These are phyloP conservation scores for Agriopis marginaria DNA, from an alignment of 2,888 invertebrate species.

Conservation along the genomic window DNA sequence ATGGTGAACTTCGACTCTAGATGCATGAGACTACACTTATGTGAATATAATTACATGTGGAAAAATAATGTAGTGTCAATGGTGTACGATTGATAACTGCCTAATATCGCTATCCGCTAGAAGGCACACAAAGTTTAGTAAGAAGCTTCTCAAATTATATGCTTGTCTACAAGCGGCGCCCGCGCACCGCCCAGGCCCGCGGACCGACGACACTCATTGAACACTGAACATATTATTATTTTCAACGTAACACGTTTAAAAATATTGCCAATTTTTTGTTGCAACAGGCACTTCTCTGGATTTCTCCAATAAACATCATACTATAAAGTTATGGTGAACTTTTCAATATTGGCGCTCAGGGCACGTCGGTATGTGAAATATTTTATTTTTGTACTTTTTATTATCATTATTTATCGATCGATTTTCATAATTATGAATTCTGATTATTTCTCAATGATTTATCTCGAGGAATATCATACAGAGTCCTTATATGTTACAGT, in stretches of 20 bases:
- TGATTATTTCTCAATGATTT: conserved; percentile 64
- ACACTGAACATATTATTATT: conserved; percentile 74
- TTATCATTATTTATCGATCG: conserved; percentile 65
- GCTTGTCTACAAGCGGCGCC: conserved; percentile 52
- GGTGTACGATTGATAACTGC: conserved; percentile 80
- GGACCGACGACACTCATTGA: conserved; percentile 59
- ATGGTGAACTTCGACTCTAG: conserved; percentile 63
- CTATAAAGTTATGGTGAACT: conserved; percentile 80
- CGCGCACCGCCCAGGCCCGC: background rate
- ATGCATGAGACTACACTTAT: conserved; percentile 62
- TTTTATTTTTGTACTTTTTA: conserved; percentile 78
- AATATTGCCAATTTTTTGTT: conserved; percentile 85
- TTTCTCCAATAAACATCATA: conserved; percentile 85
- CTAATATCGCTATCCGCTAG: conserved; percentile 85
- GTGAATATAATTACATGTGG: conserved; percentile 57
- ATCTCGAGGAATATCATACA: conserved; percentile 65
- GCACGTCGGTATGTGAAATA: conserved; percentile 70
- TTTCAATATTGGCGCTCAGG: conserved; percentile 76
- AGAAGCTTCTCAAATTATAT: conserved; percentile 82
- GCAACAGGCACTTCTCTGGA: conserved; percentile 86
- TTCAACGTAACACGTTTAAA: conserved; percentile 79
- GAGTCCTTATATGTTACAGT: conserved; percentile 67
- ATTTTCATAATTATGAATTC: conserved; percentile 59
- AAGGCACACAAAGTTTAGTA: conserved; percentile 86
- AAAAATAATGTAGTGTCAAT: conserved; percentile 66